Base-by-base conservation (phyloP, 2,888 invertebrate species). In the Esperia sulphurella region DNA sequence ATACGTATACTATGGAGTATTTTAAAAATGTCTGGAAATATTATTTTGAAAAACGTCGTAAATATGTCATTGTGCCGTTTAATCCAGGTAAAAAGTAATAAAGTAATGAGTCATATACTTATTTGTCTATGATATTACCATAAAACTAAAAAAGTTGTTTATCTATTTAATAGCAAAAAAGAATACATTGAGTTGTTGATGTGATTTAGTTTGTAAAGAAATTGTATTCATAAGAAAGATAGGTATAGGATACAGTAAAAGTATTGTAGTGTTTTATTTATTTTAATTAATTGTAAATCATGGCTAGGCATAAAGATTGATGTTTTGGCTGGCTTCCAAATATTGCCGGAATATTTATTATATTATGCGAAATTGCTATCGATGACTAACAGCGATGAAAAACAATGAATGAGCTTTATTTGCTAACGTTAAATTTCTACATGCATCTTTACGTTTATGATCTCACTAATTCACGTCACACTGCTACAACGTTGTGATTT, bases 41-140 rank as follows among this genome's bases (percentile, higher is more conserved):
- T 30, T 83, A 76, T 58, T 84, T 89, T 60, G 85, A 71, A 45
- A 69, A 66, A 51, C 70, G 68, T n/a, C 76, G 72, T 7, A 87
- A 75, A 62, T 81, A 71, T 58, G 68, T 80, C 13, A 85, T 85
- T 52, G 73, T 89, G 46, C 88, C 88, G 5, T 89, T 84, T 71
- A 75, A 80, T 57, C 89, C 89, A 79, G 86, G 89, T 88, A 77
- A 60, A 46, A 21, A 3, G 2, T 5, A 3, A 21, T 21, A 21
- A 21, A 21, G 21, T 21, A 21, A 5, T n/a, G n/a, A n/a, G n/a
- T n/a, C n/a, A n/a, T n/a, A n/a, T 21, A 21, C 21, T 21, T 21
- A 5, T 21, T 21, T 21, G n/a, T n/a, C n/a, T n/a, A n/a, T n/a
- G n/a, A n/a, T n/a, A 21, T 21, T 21, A 21, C 3, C 2, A 21